Conservation (phyloP, 2,113 vertebrate genomes). For the Syngnathoides biaculeatus region DNA sequence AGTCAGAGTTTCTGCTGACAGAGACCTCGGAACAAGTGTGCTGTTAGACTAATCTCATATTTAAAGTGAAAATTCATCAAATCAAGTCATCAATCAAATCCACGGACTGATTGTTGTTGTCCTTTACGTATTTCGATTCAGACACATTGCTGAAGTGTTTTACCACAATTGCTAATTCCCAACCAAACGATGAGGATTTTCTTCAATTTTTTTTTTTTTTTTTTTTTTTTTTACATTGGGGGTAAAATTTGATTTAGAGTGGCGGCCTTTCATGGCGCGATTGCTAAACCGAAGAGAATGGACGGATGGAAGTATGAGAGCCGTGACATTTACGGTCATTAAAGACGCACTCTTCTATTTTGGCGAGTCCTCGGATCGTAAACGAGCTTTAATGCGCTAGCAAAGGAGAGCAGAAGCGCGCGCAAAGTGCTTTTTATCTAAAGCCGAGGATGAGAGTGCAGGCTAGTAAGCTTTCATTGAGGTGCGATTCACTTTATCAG, state of each 20-base stretch:
- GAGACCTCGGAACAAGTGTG: too few relatives aligned
- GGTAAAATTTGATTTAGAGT: neutral
- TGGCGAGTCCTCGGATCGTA: neutral
- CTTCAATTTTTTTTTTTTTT: too few relatives aligned
- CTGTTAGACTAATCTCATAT: too few relatives aligned
- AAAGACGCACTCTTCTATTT: neutral
- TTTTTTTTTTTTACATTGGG: neutral
- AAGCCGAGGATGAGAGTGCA: neutral
- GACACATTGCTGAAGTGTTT: too few relatives aligned
- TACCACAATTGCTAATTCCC: too few relatives aligned
- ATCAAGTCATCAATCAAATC: too few relatives aligned
- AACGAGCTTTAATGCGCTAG: neutral
- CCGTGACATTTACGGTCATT: neutral
- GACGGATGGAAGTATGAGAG: neutral
- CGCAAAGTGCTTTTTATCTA: neutral
- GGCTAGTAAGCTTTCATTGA: neutral
- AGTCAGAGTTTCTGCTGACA: neutral
- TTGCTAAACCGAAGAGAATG: neutral
- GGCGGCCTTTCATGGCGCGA: neutral
- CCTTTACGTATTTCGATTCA: too few relatives aligned
- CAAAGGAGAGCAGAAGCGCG: neutral
- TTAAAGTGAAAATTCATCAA: too few relatives aligned
- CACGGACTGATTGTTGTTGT: too few relatives aligned
- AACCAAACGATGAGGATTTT: too few relatives aligned
- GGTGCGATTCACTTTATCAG: neutral